Conservation (phyloP, 2,888 invertebrate species). For the Tuberolachnus salignus region DNA sequence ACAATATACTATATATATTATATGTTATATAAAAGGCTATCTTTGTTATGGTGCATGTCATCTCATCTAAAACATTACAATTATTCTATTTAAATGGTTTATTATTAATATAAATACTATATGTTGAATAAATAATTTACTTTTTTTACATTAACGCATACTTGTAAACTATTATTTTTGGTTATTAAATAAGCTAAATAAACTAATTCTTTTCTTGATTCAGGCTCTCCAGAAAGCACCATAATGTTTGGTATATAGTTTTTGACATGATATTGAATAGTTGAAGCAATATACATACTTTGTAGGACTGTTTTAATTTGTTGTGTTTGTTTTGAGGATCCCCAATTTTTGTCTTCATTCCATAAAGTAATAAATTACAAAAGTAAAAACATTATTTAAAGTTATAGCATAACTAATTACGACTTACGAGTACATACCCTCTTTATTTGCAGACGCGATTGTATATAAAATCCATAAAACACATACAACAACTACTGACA, state of each 20-base stretch:
- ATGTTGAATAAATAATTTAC: slow-evolving; percentile 64
- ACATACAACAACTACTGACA: slow-evolving; percentile 66
- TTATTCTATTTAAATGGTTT: background rate
- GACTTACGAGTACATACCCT: slow-evolving; percentile 3
- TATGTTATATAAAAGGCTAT: no score
- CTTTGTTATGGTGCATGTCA: background rate
- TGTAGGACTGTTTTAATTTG: slow-evolving; percentile 90
- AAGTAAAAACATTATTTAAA: background rate
- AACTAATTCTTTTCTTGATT: slow-evolving; percentile 83
- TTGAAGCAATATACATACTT: slow-evolving; percentile 84
- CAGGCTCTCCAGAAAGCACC: slow-evolving; percentile 88
- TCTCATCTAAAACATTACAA: background rate
- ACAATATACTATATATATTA: no score
- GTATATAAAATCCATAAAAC: slow-evolving; percentile 23
- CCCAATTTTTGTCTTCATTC: slow-evolving; percentile 91
- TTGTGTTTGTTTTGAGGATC: slow-evolving; percentile 96
- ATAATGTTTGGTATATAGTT: slow-evolving; percentile 87
- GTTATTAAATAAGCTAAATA: slow-evolving; percentile 92
- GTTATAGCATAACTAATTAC: background rate
- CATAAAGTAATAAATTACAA: no score
- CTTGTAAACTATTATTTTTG: slow-evolving; percentile 86
- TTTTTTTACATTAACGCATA: slow-evolving; percentile 90
- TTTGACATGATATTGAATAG: slow-evolving; percentile 95
- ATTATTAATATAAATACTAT: background rate
- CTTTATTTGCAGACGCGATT: slow-evolving; percentile 13